Percentiles rank a stretch among this genome's conserved stretches.
Evolutionary conservation across 2,888 invertebrate species (phyloP).

Genomic region (Phorcus lineatus): DNA sequence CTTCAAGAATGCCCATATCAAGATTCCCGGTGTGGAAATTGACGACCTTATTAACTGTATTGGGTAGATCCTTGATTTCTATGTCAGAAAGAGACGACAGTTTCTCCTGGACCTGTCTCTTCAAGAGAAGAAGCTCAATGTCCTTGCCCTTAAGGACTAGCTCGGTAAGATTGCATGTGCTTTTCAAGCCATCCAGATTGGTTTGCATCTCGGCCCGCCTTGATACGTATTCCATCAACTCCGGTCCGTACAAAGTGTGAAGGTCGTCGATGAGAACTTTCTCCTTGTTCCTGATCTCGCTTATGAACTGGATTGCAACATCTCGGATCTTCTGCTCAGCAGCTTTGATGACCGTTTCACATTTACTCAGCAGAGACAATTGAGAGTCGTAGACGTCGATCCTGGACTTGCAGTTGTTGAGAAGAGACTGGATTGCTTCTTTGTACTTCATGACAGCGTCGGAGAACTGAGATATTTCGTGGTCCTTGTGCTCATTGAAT

Average conservation of each 20-base stretch:
- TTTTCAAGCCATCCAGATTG: conserved; percentile 73
- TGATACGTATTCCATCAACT: conserved; percentile 72
- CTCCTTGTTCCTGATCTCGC: conserved; percentile 73
- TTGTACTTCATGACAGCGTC: conserved; percentile 75
- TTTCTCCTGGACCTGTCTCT: conserved; percentile 76
- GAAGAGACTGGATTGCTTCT: conserved; percentile 70
- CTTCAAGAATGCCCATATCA: conserved; percentile 72
- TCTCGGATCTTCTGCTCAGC: conserved; percentile 74
- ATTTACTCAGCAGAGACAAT: conserved; percentile 64
- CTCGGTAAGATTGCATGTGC: conserved; percentile 75
- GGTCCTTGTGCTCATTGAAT: conserved; percentile 75
- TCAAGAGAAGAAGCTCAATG: conserved; percentile 75
- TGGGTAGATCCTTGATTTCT: conserved; percentile 70
- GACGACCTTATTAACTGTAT: conserved; percentile 68
- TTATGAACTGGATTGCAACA: conserved; percentile 72
- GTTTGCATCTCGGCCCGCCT: conserved; percentile 68
- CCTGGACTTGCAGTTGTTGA: conserved; percentile 70
- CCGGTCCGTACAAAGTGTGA: conserved; percentile 72
- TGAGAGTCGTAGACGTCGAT: conserved; percentile 71
- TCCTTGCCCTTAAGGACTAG: conserved; percentile 76
- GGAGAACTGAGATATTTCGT: conserved; percentile 72
- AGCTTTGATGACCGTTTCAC: conserved; percentile 71
- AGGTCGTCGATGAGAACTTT: conserved; percentile 74
- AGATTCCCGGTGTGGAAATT: conserved; percentile 70
- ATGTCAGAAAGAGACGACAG: conserved; percentile 68